phyloP scores from a whole-genome alignment of 2,888 invertebrate species.

The Cephus runcator region DNA sequence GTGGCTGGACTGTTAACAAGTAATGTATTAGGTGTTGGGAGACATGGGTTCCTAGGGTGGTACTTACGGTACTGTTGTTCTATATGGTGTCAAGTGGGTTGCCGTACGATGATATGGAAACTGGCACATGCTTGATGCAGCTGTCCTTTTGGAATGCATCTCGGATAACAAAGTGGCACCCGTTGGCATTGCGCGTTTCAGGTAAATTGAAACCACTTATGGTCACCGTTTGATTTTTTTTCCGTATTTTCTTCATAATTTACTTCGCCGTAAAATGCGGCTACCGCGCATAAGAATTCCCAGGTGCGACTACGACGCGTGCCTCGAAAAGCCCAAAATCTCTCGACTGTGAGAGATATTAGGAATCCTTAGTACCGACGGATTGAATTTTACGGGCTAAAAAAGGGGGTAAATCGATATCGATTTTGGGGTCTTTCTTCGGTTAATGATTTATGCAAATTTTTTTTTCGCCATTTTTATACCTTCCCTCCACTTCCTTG shows the following conservation, averaged over 20 bases:
- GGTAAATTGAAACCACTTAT: constrained; percentile 4
- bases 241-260: background rate
- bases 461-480: background rate
- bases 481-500: constrained; percentile 6
- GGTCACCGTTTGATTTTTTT: background rate
- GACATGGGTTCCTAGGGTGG: background rate
- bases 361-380: background rate
- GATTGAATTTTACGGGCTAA: background rate
- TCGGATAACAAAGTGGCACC: background rate
- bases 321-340: background rate
- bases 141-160: constrained; percentile 1
- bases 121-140: background rate
- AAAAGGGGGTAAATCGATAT: background rate
- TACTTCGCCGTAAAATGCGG: background rate
- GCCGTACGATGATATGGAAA: background rate
- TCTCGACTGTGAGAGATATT: background rate
- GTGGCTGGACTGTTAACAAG: background rate
- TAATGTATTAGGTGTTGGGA: background rate
- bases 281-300: background rate
- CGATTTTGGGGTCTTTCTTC: background rate
- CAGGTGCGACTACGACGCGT: background rate
- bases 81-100: background rate
- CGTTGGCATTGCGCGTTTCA: background rate
- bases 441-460: background rate
- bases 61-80: background rate